A percentile compares a stretch with the other conserved stretches of the same genome.
phyloP scores from a whole-genome alignment of 2,888 invertebrate genomes.

The Strigamia transsilvanica region DNA sequence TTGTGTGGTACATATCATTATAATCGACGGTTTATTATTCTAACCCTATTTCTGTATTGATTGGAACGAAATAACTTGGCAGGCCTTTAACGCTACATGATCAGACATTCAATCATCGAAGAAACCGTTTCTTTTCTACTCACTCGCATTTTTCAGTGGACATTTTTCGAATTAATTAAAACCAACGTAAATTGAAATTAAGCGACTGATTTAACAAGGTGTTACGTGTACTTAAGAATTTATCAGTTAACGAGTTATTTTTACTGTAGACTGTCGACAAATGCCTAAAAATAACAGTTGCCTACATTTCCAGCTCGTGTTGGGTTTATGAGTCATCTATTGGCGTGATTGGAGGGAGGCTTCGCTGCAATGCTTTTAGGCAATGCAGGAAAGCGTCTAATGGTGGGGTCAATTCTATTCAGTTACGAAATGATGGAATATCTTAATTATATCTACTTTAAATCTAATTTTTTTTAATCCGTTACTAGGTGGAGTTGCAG shows the following conservation, averaged over 20 bases:
- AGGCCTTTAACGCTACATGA: conserved; percentile 14
- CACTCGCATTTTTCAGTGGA: neutral
- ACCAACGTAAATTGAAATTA: neutral
- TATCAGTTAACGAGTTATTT: conserved; percentile 27
- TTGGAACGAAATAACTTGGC: neutral
- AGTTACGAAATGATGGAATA: conserved; percentile 12
- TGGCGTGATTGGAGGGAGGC: conserved; percentile 27
- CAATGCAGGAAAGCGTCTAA: conserved; percentile 21
- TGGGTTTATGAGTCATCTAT: conserved; percentile 24
- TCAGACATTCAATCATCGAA: neutral
- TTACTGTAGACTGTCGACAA: conserved; percentile 14
- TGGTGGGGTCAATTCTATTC: conserved; percentile 34
- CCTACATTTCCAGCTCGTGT: neutral
- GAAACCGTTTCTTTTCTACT: neutral
- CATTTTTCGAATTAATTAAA: neutral
- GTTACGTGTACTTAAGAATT: conserved; percentile 38
- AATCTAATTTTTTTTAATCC: neutral
- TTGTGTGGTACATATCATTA: neutral
- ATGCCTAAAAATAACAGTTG: conserved; percentile 35
- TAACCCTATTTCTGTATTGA: conserved; percentile 11
- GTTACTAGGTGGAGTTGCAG: neutral
- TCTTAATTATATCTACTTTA: neutral
- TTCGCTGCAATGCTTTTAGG: conserved; percentile 23
- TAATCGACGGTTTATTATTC: neutral
- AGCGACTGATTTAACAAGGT: conserved; percentile 22